Evolutionary conservation across 1,140 invertebrate species (phyloP).

Genomic region (Sminthurides bifidus): DNA sequence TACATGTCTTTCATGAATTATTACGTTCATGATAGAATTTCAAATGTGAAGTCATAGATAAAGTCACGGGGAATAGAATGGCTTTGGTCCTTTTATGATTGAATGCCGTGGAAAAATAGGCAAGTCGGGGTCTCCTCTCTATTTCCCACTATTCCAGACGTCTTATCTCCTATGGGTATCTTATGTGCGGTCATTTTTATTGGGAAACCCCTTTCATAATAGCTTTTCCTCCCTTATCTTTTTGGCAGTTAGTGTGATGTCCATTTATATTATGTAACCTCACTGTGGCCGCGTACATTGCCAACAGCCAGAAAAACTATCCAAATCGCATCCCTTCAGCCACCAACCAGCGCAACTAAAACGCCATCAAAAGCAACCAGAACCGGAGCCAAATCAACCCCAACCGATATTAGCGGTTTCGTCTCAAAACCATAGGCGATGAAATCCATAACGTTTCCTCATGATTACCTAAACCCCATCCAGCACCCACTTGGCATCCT

Average conservation of each 20-base stretch:
- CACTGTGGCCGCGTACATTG: too few species aligned
- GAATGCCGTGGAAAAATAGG: constrained; percentile 29
- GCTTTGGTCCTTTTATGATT: constrained; percentile 29
- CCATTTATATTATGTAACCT: constrained; percentile 17
- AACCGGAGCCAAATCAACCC: too few species aligned
- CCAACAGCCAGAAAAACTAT: background rate
- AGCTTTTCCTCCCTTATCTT: constrained; percentile 28
- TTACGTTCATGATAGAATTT: constrained; percentile 32
- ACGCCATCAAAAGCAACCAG: too few species aligned
- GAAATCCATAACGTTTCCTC: too few species aligned
- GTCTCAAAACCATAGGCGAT: too few species aligned
- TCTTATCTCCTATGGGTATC: constrained; percentile 17
- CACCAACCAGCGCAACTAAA: too few species aligned
- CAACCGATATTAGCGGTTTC: too few species aligned
- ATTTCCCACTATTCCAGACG: constrained; percentile 20
- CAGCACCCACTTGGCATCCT: too few species aligned
- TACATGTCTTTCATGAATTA: constrained; percentile 25
- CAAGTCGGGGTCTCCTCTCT: constrained; percentile 12
- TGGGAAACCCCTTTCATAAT: constrained; percentile 30
- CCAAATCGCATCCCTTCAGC: too few species aligned
- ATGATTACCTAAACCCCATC: too few species aligned
- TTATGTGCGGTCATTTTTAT: constrained; percentile 31
- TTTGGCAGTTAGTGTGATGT: constrained; percentile 32
- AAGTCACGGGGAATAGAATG: constrained; percentile 23
- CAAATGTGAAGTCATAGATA: constrained; percentile 31